Evolutionary conservation across 2,888 invertebrate species (phyloP).

Genomic region (Aelia acuminata): DNA sequence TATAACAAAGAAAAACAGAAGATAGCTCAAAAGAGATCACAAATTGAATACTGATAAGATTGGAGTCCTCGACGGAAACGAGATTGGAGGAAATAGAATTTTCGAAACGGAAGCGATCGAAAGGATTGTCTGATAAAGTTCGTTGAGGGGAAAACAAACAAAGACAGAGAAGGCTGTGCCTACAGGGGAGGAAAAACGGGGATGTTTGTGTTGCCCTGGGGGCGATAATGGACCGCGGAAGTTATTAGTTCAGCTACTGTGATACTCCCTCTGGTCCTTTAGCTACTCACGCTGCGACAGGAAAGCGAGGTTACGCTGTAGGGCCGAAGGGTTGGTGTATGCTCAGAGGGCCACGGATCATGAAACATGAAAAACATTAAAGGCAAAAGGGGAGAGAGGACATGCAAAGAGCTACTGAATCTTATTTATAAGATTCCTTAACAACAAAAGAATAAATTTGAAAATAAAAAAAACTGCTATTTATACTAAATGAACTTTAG

Average conservation of each 20-base stretch:
- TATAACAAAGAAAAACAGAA: not conserved
- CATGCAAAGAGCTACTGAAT: not conserved
- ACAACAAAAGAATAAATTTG: too few relatives aligned
- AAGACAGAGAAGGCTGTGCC: conserved; percentile 46
- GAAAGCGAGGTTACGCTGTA: not conserved
- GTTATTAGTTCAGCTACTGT: conserved; percentile 13
- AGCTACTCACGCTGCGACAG: not conserved
- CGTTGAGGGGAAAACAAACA: conserved; percentile 13
- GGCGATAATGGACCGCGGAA: not conserved
- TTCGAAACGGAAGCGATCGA: conserved; percentile 39
- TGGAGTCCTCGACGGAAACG: not conserved
- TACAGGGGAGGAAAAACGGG: not conserved
- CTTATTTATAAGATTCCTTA: not conserved
- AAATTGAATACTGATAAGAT: conserved; percentile 11
- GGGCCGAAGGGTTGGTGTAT: not conserved
- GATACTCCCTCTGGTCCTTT: not conserved
- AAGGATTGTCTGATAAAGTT: conserved; percentile 23
- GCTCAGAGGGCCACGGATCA: not conserved
- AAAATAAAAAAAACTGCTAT: too few relatives aligned
- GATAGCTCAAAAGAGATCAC: not conserved
- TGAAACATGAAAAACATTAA: too few relatives aligned
- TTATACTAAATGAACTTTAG: too few relatives aligned
- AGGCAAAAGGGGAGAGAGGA: not conserved
- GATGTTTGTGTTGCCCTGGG: conserved; percentile 4
- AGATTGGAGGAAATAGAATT: conserved; percentile 20